phyloP scores from a whole-genome alignment of 2,888 invertebrate species.

The Rhorus exstirpatorius region DNA sequence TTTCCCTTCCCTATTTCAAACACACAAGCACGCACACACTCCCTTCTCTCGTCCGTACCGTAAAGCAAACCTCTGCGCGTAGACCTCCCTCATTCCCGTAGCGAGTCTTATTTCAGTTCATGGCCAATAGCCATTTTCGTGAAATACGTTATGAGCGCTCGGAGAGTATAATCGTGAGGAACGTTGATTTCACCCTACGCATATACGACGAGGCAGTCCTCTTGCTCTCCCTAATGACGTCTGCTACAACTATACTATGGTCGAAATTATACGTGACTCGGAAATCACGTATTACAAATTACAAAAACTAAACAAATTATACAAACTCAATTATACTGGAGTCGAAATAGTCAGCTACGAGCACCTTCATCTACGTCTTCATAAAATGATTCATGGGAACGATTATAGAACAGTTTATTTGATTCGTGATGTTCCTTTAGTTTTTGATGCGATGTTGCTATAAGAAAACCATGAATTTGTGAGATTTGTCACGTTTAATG shows the following conservation, averaged over 20 bases:
- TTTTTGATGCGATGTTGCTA: background rate
- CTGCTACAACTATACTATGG: background rate
- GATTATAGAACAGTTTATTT: too few relatives aligned
- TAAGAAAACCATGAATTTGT: background rate
- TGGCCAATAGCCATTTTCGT: constrained; percentile 58
- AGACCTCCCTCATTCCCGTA: constrained; percentile 31
- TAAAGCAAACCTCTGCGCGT: constrained; percentile 30
- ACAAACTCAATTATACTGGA: background rate
- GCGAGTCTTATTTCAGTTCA: constrained; percentile 40
- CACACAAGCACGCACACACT: constrained; percentile 19
- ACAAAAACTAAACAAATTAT: constrained; percentile 5
- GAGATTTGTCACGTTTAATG: background rate
- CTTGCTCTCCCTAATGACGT: constrained; percentile 14
- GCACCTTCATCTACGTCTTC: background rate
- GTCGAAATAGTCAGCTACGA: background rate
- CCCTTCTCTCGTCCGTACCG: constrained; percentile 11
- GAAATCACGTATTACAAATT: constrained; percentile 7
- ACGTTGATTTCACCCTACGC: constrained; percentile 36
- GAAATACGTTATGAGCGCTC: constrained; percentile 59
- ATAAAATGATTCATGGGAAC: background rate
- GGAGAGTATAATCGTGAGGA: constrained; percentile 48
- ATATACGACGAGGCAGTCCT: constrained; percentile 26
- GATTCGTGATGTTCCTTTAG: background rate
- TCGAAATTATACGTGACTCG: background rate
- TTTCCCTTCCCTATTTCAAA: constrained; percentile 8